Conservation (phyloP, 2,888 invertebrate genomes). For the Nephrotoma guestfalica region DNA sequence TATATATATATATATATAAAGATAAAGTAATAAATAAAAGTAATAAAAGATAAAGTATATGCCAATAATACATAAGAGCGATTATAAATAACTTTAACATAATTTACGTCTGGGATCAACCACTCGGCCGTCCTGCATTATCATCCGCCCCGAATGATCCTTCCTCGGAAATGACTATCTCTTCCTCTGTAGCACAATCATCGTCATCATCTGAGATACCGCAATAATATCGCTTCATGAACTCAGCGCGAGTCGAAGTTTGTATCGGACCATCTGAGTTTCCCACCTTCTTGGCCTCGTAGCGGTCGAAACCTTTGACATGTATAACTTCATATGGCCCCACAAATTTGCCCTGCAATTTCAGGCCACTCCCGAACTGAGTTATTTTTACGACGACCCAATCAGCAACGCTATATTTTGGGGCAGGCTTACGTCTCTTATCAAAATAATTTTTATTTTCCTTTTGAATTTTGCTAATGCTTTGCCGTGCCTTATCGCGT, state of each 20-base stretch:
- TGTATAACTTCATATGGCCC: constrained; percentile 9
- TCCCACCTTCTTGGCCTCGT: constrained; percentile 11
- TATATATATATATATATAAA: too few relatives aligned
- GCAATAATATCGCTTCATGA: constrained; percentile 8
- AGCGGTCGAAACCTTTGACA: constrained; percentile 10
- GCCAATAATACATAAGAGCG: too few relatives aligned
- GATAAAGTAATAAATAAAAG: too few relatives aligned
- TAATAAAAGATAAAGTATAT: too few relatives aligned
- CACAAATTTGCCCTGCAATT: constrained; percentile 9
- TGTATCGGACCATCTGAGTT: constrained; percentile 9
- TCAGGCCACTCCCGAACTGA: constrained; percentile 11
- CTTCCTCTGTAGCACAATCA: background rate
- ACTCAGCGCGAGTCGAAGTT: constrained; percentile 9
- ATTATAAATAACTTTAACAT: too few relatives aligned
- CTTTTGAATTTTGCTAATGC: constrained; percentile 11
- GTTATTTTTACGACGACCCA: constrained; percentile 7
- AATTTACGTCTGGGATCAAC: background rate
- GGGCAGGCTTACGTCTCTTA: background rate
- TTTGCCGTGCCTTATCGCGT: constrained; percentile 11
- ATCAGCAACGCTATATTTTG: too few relatives aligned
- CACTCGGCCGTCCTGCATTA: background rate
- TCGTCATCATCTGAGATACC: background rate
- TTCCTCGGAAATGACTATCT: background rate
- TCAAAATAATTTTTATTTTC: constrained; percentile 6
- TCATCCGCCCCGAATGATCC: background rate